These are phyloP conservation scores for Aphodius granarius DNA, from an alignment of 2,888 invertebrate species.

Conservation along the genomic window DNA sequence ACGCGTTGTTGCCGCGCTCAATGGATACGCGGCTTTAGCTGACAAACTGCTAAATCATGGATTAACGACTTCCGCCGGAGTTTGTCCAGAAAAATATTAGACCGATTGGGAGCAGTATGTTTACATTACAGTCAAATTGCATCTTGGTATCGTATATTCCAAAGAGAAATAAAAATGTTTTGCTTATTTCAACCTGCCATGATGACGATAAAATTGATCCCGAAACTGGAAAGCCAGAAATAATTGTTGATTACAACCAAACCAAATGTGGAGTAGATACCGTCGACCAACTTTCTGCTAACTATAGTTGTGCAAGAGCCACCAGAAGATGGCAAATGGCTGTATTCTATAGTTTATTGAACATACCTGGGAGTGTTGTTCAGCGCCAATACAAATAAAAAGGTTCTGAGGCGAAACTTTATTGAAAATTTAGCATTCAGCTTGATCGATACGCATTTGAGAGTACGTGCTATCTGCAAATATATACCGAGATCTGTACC, in stretches of 20 bases:
- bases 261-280: conserved; percentile 20
- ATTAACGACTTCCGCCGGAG: too few species aligned
- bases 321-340: conserved; percentile 21
- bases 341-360: conserved; percentile 12
- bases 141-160: conserved; percentile 39
- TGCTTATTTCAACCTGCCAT: conserved; percentile 37
- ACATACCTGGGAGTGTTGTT: too few species aligned
- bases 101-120: too few species aligned
- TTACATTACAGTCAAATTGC: too few species aligned
- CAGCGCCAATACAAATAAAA: background rate
- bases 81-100: too few species aligned
- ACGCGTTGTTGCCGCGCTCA: too few species aligned
- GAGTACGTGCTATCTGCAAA: background rate
- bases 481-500: too few species aligned
- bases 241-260: conserved; percentile 28
- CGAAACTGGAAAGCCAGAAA: conserved; percentile 37
- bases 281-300: conserved; percentile 15
- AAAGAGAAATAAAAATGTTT: conserved; percentile 36
- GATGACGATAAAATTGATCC: conserved; percentile 35
- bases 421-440: background rate
- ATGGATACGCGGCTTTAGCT: too few species aligned
- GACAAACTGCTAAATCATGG: too few species aligned
- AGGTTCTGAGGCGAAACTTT: background rate
- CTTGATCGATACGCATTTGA: background rate
- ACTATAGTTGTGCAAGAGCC: conserved; percentile 12